A percentile compares a stretch with the other conserved stretches of the same genome.
phyloP scores from a whole-genome alignment of 2,797 vertebrate genomes.

The Pogonophryne albipinna region DNA sequence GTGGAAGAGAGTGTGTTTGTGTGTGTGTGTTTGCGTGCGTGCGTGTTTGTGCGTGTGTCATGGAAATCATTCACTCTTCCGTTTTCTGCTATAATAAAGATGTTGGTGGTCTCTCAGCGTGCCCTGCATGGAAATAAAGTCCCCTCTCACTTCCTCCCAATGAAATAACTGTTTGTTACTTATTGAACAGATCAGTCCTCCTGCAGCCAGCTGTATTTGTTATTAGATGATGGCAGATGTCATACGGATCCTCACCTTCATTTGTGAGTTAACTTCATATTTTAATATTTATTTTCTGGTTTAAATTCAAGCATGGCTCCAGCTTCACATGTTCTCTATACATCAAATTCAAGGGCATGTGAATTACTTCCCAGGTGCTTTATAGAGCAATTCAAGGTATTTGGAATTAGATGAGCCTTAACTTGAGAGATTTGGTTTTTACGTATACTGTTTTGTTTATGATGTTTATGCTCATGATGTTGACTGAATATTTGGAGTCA shows the following conservation, averaged over 20 bases:
- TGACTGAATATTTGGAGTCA: background rate
- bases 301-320: background rate
- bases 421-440: background rate
- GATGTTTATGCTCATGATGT: background rate
- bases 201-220: background rate
- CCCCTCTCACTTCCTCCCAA: background rate
- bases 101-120: slow-evolving; percentile 17
- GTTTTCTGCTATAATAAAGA: background rate
- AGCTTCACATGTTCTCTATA: too few species aligned
- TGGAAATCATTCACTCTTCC: background rate
- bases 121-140: background rate
- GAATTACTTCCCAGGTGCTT: background rate
- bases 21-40: too few species aligned
- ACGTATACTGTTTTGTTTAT: background rate
- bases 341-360: background rate
- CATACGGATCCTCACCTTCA: slow-evolving; percentile 8
- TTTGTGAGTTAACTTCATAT: slow-evolving; percentile 52
- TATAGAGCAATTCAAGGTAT: background rate
- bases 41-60: background rate
- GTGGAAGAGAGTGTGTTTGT: too few species aligned
- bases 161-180: background rate
- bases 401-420: background rate
- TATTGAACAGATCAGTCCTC: background rate
- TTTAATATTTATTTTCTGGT: background rate
- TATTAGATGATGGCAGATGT: slow-evolving; percentile 16